phyloP scores from a whole-genome alignment of 2,113 vertebrate genomes.

The Neolamprologus sp. region DNA sequence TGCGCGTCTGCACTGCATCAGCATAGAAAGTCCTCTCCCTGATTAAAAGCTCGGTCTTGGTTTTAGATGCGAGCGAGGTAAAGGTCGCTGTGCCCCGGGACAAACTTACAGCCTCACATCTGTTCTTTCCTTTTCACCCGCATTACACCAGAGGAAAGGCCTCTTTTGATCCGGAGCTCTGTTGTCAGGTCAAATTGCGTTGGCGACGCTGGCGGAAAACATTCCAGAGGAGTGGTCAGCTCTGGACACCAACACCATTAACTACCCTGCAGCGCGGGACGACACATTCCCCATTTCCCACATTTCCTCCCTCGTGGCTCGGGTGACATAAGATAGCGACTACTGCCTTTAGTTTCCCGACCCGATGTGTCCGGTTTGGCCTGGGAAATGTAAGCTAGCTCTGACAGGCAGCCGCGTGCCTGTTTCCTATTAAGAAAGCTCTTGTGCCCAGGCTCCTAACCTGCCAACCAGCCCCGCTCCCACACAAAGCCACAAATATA shows the following conservation, averaged over 20 bases:
- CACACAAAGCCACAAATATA: not conserved
- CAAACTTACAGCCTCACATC: slow-evolving; percentile 24
- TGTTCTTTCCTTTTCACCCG: slow-evolving; percentile 2
- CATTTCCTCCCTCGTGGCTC: slow-evolving; percentile 57
- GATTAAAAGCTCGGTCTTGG: slow-evolving; percentile 72
- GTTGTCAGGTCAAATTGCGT: slow-evolving; percentile 24
- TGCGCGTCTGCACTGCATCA: slow-evolving; percentile 70
- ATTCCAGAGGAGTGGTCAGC: slow-evolving; percentile 51
- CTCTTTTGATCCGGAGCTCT: slow-evolving; percentile 50
- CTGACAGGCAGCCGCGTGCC: slow-evolving; percentile 54
- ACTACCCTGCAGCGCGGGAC: slow-evolving; percentile 45
- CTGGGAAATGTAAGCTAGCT: slow-evolving; percentile 62
- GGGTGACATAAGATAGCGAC: slow-evolving; percentile 60
- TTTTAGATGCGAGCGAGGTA: slow-evolving; percentile 41
- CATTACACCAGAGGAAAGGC: slow-evolving; percentile 17
- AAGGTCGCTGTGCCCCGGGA: slow-evolving; percentile 44
- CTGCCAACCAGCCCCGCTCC: slow-evolving; percentile 42
- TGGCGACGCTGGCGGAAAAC: not conserved
- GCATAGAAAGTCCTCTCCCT: slow-evolving; percentile 47
- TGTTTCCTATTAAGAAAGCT: slow-evolving; percentile 59
- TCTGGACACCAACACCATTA: slow-evolving; percentile 58
- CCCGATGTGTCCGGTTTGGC: slow-evolving; percentile 56
- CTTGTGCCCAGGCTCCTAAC: slow-evolving; percentile 8
- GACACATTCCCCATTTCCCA: slow-evolving; percentile 54
- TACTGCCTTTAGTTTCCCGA: slow-evolving; percentile 51